phyloP scores from a whole-genome alignment of 2,797 vertebrate genomes.

The Coracias cyanogaster region DNA sequence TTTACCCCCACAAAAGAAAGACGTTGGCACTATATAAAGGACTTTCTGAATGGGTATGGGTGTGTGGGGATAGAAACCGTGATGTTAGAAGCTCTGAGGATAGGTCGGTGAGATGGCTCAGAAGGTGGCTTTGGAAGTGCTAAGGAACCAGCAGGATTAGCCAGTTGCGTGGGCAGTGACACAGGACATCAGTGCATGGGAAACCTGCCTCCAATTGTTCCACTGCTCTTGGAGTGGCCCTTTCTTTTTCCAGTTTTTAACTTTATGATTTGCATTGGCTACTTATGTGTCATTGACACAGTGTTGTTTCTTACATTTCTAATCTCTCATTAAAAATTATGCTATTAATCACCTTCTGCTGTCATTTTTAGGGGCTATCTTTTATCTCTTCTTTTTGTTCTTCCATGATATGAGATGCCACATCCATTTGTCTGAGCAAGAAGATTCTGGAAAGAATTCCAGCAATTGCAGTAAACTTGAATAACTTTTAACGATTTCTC shows the following conservation, averaged over 20 bases:
- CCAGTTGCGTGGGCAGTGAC: not conserved
- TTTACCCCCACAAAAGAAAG: not conserved
- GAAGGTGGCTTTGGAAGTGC: not conserved
- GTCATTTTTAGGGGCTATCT: not conserved
- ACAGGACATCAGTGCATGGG: fast-evolving
- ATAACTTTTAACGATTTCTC: not conserved
- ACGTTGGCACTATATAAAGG: not conserved
- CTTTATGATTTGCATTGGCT: not conserved
- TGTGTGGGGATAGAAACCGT: not conserved
- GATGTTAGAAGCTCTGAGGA: not conserved
- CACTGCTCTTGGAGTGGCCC: not conserved
- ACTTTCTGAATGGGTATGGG: fast-evolving
- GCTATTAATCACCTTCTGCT: not conserved
- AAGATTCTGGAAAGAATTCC: not conserved
- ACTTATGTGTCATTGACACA: not conserved
- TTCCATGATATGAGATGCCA: not conserved
- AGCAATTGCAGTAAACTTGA: not conserved
- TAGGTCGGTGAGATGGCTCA: not conserved
- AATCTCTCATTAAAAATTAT: not conserved
- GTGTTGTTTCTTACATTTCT: not conserved
- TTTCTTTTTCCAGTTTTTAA: not conserved
- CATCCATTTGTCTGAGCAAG: not conserved
- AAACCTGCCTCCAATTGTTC: not conserved
- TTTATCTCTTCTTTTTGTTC: not conserved
- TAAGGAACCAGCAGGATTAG: not conserved